Evolutionary conservation across 92 coral and sea anemone species (phyloP), one percentile per base, ranked within the genome.

Genomic region (Hydrozoanthus gracilis): DNA sequence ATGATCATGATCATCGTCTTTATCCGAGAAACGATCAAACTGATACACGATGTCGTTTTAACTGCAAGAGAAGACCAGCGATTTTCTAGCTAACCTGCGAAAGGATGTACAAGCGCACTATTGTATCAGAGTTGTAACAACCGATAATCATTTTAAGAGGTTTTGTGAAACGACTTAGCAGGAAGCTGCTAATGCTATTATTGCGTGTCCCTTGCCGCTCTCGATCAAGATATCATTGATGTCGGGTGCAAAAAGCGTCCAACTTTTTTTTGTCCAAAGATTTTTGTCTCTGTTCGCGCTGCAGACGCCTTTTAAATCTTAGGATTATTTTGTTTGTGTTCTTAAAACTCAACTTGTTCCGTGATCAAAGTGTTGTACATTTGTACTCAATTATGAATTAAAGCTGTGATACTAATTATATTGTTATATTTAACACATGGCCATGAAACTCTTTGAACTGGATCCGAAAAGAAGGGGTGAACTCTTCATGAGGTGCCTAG

Each of bases 361-460:
- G 85, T 80, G 85, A 80, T 66, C 54, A 80, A 65, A 64, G 66
- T 11, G 64, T 45, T 65, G 66, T 62, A 58, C 15, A 80, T 65
- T 80, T 80, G 85, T 48, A 65, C 61, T 65, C 51, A 39, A 65
- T 48, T 65, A 80, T 51, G 82, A 62, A 46, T 16, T 44, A 27
- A 16, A 44, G 69, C 82, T 76, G 82, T 54, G 66, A 4, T 54
- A 66, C 39, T 27, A 27, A 27, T 27, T 27, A 27, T 27, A 27
- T 27, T 27, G 39, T 27, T 27, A 27, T 27, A 27, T 27, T 27
- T 27, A 27, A 27, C 39, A 27, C 39, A 27, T 27, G 39, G 39
- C 39, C 39, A 27, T 27, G 39, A 27, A 27, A 27, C 39, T 27
- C 39, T 27, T 27, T 27, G 39, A 27, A 27, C 39, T 27, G 39